phyloP scores from a whole-genome alignment of 2,888 invertebrate genomes.

The Tinea semifulvella region DNA sequence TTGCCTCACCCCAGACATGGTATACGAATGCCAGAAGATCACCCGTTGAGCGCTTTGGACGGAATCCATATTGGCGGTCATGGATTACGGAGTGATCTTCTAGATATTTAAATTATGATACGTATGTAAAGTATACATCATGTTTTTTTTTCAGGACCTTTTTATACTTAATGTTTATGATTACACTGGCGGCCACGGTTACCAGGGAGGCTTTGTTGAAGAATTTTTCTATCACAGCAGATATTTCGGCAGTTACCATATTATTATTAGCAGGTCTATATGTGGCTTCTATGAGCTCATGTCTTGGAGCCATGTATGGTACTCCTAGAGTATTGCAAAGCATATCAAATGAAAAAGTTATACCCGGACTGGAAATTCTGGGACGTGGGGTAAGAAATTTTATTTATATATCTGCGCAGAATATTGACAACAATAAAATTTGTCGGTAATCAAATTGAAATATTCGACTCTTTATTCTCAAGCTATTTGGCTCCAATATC shows the following conservation, averaged over 20 bases:
- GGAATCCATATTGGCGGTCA: no score
- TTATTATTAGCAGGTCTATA: constrained; percentile 91
- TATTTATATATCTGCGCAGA: no score
- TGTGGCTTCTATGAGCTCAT: constrained; percentile 95
- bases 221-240: constrained; percentile 92
- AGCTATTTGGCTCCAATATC: no score
- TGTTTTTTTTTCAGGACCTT: constrained; percentile 71
- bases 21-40: no score
- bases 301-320: constrained; percentile 95
- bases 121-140: no score
- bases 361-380: constrained; percentile 86
- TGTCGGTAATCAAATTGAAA: no score
- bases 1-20: no score
- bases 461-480: no score
- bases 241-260: constrained; percentile 85
- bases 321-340: constrained; percentile 94
- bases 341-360: constrained; percentile 94
- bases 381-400: constrained; percentile 87
- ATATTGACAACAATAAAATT: no score
- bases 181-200: constrained; percentile 91
- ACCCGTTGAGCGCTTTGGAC: no score
- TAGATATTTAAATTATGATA: no score
- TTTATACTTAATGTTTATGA: constrained; percentile 87
- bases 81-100: no score
- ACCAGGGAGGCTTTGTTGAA: constrained; percentile 72